Base-by-base conservation (phyloP, 1,140 invertebrate species). In the Bradynema listronoti region DNA sequence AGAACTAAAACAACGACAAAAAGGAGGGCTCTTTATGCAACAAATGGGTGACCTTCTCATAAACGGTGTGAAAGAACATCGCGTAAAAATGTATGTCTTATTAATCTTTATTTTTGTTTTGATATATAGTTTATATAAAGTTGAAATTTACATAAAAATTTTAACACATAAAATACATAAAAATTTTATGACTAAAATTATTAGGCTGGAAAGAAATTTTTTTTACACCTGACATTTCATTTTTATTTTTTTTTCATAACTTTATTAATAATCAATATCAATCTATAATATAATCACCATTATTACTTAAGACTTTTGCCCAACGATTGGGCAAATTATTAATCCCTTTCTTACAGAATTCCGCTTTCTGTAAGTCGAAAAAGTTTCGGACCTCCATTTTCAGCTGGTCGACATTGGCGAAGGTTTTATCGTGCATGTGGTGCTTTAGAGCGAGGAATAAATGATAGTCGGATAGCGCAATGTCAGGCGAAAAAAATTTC, bases 11-110 rank as follows among this genome's bases (percentile, higher is more conserved):
- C 24, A 47, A 24, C 53, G 52, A 3, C 52, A 55, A 46, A 30
- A 55, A 14, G 52, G 32, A 4, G 52, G 32, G n/a, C 32, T 43
- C 3, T 55, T 55, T 45, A 55, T 55, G 32, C 52, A 55, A 53
- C 32, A 55, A n/a, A 55, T 55, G 52, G 52, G 27, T 56, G 16
- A 46, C 32, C 33, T 30, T 2, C 52, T 55, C 3, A 51, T 27
- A 27, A 19, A 19, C 24, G 27, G 19, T 19, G 19, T 51, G 9
- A 27, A 30, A 27, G 49, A 51, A 7, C 24, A 19, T 30, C 19
- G 49, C 24, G 39, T 22, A 22, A 51, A 45, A 45, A 51, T 51
- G 49, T 51, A 42, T 6, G 9, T 51, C 19, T 30, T 16, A 11
- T 11, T 49, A 9, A 27, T 19, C 27, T 49, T 49, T 39, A 11